These are phyloP conservation scores for Xylota segnis DNA, from an alignment of 2,888 invertebrate genomes.

Conservation along the genomic window DNA sequence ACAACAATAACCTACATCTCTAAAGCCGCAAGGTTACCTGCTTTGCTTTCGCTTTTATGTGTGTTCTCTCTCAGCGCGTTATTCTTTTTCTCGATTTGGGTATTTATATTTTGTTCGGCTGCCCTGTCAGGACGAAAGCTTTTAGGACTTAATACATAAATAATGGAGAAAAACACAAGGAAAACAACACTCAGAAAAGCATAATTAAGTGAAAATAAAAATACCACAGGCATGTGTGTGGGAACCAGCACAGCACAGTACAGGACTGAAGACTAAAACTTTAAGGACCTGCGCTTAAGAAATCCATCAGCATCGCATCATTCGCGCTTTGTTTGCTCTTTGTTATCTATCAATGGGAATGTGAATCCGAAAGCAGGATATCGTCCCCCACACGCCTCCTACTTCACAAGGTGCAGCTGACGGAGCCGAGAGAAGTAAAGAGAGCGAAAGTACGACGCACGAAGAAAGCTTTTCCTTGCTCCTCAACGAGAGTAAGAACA, in stretches of 20 bases:
- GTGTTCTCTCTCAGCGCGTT: slow-evolving; percentile 42
- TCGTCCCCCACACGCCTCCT: slow-evolving; percentile 12
- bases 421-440: not conserved
- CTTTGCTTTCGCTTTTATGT: slow-evolving; percentile 64
- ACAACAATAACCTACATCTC: slow-evolving; percentile 51
- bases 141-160: slow-evolving; percentile 39
- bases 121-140: slow-evolving; percentile 36
- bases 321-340: slow-evolving; percentile 40
- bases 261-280: slow-evolving; percentile 11
- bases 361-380: slow-evolving; percentile 39
- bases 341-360: slow-evolving; percentile 58
- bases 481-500: slow-evolving; percentile 46
- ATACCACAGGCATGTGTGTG: slow-evolving; percentile 19
- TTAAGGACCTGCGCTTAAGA: slow-evolving; percentile 67
- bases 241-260: slow-evolving; percentile 10
- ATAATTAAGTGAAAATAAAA: slow-evolving; percentile 52
- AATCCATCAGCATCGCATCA: slow-evolving; percentile 37
- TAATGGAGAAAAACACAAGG: slow-evolving; percentile 38
- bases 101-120: slow-evolving; percentile 4
- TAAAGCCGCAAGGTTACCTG: slow-evolving; percentile 64
- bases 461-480: slow-evolving; percentile 48
- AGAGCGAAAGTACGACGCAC: slow-evolving; percentile 25
- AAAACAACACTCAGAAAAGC: slow-evolving; percentile 46
- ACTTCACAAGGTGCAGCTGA: slow-evolving; percentile 30
- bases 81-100: slow-evolving; percentile 15